Evolutionary conservation across 1,140 invertebrate genomes (phyloP), one percentile per base, ranked within the genome.

Genomic region (Apis cerana): DNA sequence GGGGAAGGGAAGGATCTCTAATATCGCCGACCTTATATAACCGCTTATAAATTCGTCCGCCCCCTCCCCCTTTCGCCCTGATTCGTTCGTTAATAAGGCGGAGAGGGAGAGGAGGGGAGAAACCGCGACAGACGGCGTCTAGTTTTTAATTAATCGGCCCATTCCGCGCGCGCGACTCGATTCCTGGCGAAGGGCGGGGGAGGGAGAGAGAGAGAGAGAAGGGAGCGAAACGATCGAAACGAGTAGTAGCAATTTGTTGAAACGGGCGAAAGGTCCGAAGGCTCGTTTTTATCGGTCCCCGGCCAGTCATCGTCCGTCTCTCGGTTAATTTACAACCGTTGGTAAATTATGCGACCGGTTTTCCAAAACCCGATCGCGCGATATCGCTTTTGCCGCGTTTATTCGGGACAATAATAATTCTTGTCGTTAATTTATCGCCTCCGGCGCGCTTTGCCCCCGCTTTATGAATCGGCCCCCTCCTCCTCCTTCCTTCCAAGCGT

Each of bases 251-350:
- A 62, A 65, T 80, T 69, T 54, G 54, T 71, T 71, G 54, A 71
- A 69, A 68, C 71, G 33, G 48, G 52, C n/a, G 33, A 65, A 61
- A 56, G 65, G 76, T 70, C 7, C 56, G 81, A 43, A 65, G 50
- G 50, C 33, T 75, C n/a, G 76, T 80, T 77, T 84, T 80, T 85
- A 88, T 88, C 79, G 86, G 86, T 88, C 87, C 86, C 87, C 72
- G 77, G 87, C 83, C 87, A 80, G 83, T 88, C 87, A 75, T 88
- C 85, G 83, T 65, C 61, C 59, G 83, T 82, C 59, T 82, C 59
- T 62, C 78, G 75, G 83, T 88, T 88, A 88, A 88, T 88, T 88
- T 85, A 85, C 72, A 75, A 75, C 76, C 65, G 86, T 88, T 88
- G 69, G 62, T 88, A 77, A 88, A 88, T 88, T 88, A 88, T 83